Conservation (phyloP, 2,113 vertebrate genomes). For the Panurus biarmicus region DNA sequence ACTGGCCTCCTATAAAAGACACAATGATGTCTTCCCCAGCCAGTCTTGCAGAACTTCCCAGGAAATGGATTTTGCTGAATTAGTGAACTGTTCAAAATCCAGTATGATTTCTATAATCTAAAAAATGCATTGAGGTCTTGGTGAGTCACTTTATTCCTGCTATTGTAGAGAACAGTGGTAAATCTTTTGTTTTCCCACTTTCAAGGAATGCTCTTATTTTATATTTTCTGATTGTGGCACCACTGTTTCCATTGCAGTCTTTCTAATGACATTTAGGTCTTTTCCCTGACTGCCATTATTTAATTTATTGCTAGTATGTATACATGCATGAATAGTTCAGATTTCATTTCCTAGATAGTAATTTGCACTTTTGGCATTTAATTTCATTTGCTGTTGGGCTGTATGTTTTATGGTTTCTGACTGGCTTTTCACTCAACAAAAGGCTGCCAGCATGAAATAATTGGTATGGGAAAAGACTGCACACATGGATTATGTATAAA, state of each 20-base stretch:
- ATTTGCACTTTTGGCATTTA: slow-evolving; percentile 45
- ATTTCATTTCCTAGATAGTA: slow-evolving; percentile 32
- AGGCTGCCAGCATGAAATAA: slow-evolving; percentile 9
- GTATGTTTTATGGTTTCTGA: slow-evolving; percentile 27
- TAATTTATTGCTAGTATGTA: slow-evolving; percentile 18
- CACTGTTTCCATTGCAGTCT: not conserved
- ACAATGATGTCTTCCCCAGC: not conserved
- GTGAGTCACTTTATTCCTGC: not conserved
- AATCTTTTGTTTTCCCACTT: not conserved
- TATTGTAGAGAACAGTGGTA: not conserved
- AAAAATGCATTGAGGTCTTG: not conserved
- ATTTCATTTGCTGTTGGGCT: slow-evolving; percentile 45
- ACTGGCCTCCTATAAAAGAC: not conserved
- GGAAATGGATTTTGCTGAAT: not conserved
- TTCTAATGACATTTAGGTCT: slow-evolving; percentile 4
- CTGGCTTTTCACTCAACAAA: not conserved
- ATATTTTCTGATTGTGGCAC: not conserved
- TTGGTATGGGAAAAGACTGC: slow-evolving; percentile 44
- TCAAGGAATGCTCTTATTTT: not conserved
- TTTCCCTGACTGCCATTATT: not conserved
- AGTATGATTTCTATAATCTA: not conserved
- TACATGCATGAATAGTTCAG: slow-evolving; percentile 27
- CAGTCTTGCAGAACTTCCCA: not conserved
- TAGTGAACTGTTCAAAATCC: not conserved
- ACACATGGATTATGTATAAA: slow-evolving; percentile 23